phyloP scores from a whole-genome alignment of 2,888 invertebrate species.

The Phorcus lineatus region DNA sequence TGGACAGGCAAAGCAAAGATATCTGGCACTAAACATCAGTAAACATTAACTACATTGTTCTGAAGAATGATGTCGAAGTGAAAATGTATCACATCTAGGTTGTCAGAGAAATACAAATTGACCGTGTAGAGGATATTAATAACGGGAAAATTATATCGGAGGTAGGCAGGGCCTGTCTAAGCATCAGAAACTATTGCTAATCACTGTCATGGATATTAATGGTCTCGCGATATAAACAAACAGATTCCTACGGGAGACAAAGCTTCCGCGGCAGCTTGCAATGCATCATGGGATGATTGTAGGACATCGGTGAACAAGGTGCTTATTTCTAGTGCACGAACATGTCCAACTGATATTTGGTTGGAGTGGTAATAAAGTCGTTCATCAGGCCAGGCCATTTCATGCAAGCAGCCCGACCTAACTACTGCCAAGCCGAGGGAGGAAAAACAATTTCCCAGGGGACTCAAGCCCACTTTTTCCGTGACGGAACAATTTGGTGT shows the following conservation, averaged over 20 bases:
- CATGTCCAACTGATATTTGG: background rate
- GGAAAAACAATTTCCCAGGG: background rate
- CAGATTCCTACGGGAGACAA: slow-evolving; percentile 11
- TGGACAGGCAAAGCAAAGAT: background rate
- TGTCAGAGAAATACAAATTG: background rate
- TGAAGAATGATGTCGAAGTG: background rate
- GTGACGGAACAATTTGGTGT: slow-evolving; percentile 19
- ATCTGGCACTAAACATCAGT: background rate
- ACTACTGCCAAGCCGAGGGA: slow-evolving; percentile 1
- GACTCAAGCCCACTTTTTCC: background rate
- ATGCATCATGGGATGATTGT: slow-evolving; percentile 3
- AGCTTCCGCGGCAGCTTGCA: background rate
- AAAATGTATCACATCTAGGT: background rate
- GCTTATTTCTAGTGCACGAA: background rate
- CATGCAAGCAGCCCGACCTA: background rate
- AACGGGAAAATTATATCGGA: background rate
- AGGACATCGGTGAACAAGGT: background rate
- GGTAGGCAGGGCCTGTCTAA: background rate
- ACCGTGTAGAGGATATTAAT: slow-evolving; percentile 5
- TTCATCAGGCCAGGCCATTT: background rate
- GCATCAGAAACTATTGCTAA: background rate
- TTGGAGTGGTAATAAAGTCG: background rate
- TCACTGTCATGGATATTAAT: slow-evolving; percentile 13
- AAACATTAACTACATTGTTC: background rate
- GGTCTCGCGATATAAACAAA: background rate